Base-by-base conservation (phyloP, 2,113 vertebrate genomes). In the Siniperca knerii region DNA sequence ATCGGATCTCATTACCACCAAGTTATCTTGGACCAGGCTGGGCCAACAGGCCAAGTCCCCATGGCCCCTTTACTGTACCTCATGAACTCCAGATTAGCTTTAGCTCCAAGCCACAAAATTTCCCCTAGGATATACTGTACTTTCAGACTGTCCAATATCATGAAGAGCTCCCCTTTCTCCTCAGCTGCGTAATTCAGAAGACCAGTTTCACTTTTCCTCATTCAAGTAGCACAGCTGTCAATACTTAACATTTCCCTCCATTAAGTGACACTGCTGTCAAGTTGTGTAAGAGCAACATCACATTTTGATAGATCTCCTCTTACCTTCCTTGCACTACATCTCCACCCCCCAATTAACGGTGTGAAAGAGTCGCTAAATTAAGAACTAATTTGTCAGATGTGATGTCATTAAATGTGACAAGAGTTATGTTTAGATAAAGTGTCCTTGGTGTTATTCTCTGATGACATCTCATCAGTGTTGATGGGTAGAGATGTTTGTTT, bases 341-440 rank as follows among this genome's bases (percentile, higher is more conserved):
- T 25, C 6, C 1, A 58, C 48, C 7, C 23, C 58, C 9, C n/a
- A 75, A 65, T 85, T 87, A 87, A 73, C 37, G 3, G 13, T 54
- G 55, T 77, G 66, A 83, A 77, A 69, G 69, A 64, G 65, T 54
- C 11, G 8, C 74, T 75, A 74, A 80, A 76, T 77, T 64, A 73
- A 79, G 64, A 75, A 16, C 65, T 62, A 6, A 76, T 81, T 66
- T 81, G 64, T 77, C 58, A 54, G 64, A 62, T 55, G 71, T 71
- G 85, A 86, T 73, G 66, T 75, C 64, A 82, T 70, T 61, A 75
- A 65, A 74, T 62, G 75, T 48, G 70, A 79, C 69, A 70, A 78
- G 58, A 57, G 62, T 75, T 62, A 70, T 84, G 67, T 87, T 80
- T 68, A 66, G 67, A 66, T 68, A 4, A 62, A 60, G 72, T 52